Evolutionary conservation across 2,113 vertebrate species (phyloP).

Genomic region (Pluvialis apricaria): DNA sequence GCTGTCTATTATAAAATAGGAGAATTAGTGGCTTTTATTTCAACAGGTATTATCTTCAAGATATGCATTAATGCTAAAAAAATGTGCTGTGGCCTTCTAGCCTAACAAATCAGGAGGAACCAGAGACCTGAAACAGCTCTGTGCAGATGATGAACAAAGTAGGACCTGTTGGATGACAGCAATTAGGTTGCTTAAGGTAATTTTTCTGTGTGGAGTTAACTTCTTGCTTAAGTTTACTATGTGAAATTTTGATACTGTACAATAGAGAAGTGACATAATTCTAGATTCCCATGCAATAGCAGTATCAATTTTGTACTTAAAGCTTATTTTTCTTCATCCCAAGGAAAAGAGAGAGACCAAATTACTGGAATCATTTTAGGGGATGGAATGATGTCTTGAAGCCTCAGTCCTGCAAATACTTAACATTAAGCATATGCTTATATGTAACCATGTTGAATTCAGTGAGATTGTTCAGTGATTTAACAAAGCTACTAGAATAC

Average conservation of each 20-base stretch:
- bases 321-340: not conserved
- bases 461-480: not conserved
- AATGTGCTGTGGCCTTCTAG: constrained; percentile 86
- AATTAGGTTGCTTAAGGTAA: constrained; percentile 96
- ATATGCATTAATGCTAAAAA: constrained; percentile 84
- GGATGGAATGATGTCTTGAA: not conserved
- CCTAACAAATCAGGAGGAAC: constrained; percentile 86
- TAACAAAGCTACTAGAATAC: not conserved
- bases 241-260: not conserved
- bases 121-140: constrained; percentile 94
- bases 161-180: constrained; percentile 96
- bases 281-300: not conserved
- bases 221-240: not conserved
- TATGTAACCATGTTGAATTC: not conserved
- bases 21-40: constrained; percentile 87
- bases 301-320: not conserved
- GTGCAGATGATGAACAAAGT: constrained; percentile 92
- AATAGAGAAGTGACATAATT: not conserved
- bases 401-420: not conserved
- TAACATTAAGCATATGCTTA: not conserved
- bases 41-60: constrained; percentile 84
- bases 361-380: not conserved
- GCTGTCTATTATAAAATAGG: constrained; percentile 76
- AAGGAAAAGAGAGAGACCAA: not conserved
- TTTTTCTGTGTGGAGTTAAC: not conserved